Percentiles rank a stretch among this genome's conserved stretches.
These are phyloP conservation scores for Cryptoprocta ferox DNA, from an alignment of 2,797 vertebrate species.

Conservation along the genomic window DNA sequence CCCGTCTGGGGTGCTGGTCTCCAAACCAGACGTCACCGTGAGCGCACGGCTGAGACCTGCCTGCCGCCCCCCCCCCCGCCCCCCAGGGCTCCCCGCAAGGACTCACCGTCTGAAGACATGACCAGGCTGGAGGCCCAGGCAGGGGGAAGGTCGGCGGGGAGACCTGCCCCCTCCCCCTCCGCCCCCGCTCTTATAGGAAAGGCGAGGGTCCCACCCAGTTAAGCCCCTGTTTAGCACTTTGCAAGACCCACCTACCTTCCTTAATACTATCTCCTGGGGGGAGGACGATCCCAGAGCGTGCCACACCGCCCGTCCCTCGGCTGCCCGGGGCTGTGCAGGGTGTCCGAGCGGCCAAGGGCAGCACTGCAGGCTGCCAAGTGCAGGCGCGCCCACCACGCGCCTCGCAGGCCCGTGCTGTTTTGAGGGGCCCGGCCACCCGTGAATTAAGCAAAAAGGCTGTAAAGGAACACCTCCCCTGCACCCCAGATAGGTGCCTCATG, in stretches of 20 bases:
- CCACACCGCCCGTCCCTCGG: too few relatives aligned
- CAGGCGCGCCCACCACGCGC: too few relatives aligned
- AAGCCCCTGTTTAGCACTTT: neutral
- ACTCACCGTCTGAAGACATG: conserved; percentile 4
- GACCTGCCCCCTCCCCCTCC: neutral
- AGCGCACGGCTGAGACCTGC: neutral
- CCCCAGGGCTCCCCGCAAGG: too few relatives aligned
- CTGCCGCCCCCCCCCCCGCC: accelerated
- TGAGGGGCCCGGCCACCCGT: accelerated
- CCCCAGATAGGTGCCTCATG: too few relatives aligned
- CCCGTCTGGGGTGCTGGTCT: neutral
- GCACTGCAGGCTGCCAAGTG: too few relatives aligned
- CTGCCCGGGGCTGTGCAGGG: neutral
- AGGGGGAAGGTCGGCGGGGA: accelerated
- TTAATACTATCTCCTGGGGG: neutral
- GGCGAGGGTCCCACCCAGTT: neutral
- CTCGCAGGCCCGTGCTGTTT: neutral
- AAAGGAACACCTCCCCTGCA: neutral
- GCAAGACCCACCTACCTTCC: neutral
- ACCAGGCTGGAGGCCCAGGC: accelerated
- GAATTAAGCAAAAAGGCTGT: neutral
- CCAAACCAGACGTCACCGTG: neutral
- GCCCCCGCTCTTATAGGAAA: neutral
- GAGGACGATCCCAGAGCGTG: neutral
- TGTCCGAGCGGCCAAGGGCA: neutral